Evolutionary conservation across 2,888 invertebrate species (phyloP), one percentile per base, ranked within the genome.

Genomic region (Drosophila ezoana): DNA sequence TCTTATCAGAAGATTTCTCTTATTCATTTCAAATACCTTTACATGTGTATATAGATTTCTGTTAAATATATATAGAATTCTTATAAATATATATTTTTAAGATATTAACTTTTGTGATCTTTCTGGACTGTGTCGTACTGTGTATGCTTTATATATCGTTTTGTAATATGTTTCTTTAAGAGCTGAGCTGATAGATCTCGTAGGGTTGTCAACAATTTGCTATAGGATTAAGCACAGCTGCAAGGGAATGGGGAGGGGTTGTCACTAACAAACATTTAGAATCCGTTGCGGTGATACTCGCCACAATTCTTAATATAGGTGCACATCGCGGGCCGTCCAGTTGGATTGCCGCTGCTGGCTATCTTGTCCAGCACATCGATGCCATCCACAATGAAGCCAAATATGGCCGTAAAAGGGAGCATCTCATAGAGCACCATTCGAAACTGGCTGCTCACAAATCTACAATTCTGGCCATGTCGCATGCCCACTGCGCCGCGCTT

Each of bases 401-500:
- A 60, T 28, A 53, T 53, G 10, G 60, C 60, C 18, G 60, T 53
- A 14, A n/a, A 44, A 1, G 5, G 1, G 37, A n/a, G 9, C 11
- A 2, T 38, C 2, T 44, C 60, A 18, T 14, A 32, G 0, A 44
- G 13, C 32, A 60, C 28, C 16, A 60, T 4, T 10, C 60, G 60
- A 9, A 60, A 53, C 44, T 60, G 60, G 18, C 53, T 60, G 16
- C 44, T 53, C 3, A 60, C 60, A 6, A 44, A 44, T 2, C 44
- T 43, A 16, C n/a, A 14, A 2, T 18, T 35, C 0, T n/a, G 43
- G 9, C 53, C 60, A 1, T 53, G 53, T 10, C 28, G 53, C 60
- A 60, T 60, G 18, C 53, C 44, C 9, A 96, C 96, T 13, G 96
- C 95, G 41, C 96, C 96, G 43, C 96, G 93, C 14, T 95, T 94